phyloP scores from a whole-genome alignment of 1,140 invertebrate genomes.

The Drosophila ananassae region DNA sequence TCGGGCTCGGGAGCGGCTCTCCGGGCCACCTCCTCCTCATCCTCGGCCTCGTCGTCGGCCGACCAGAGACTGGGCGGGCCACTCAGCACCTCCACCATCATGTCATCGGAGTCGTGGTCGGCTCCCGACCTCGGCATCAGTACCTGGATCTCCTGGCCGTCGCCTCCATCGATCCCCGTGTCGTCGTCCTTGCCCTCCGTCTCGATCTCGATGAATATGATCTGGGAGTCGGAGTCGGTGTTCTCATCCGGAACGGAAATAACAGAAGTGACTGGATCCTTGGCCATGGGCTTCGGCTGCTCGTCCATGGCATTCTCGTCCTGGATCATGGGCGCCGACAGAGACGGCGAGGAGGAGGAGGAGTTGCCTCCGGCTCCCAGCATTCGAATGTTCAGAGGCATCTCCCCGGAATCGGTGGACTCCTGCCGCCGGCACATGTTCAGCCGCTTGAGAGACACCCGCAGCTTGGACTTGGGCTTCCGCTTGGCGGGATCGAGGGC shows the following conservation, averaged over 20 bases:
- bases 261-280: neutral
- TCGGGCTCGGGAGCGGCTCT: neutral
- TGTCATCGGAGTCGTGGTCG: slow-evolving; percentile 3
- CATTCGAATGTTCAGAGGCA: slow-evolving; percentile 3
- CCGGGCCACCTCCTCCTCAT: neutral
- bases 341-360: slow-evolving; percentile 9
- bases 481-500: neutral
- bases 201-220: slow-evolving; percentile 67
- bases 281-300: slow-evolving; percentile 1
- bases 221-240: slow-evolving; percentile 38
- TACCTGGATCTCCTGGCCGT: neutral
- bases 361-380: slow-evolving; percentile 8
- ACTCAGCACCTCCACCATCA: slow-evolving; percentile 35
- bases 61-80: slow-evolving; percentile 40
- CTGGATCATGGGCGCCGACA: slow-evolving; percentile 9
- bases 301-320: slow-evolving; percentile 41
- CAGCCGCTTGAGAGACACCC: slow-evolving; percentile 59
- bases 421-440: slow-evolving; percentile 16
- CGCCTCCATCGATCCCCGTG: neutral
- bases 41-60: slow-evolving; percentile 18
- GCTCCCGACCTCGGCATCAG: neutral
- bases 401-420: slow-evolving; percentile 48
- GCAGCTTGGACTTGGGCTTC: slow-evolving; percentile 47
- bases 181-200: slow-evolving; percentile 17
- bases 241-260: slow-evolving; percentile 9